A percentile compares a stretch with the other conserved stretches of the same genome.
Conservation (phyloP, 2,888 invertebrate genomes). For the Lasioglossum leucozonium region DNA sequence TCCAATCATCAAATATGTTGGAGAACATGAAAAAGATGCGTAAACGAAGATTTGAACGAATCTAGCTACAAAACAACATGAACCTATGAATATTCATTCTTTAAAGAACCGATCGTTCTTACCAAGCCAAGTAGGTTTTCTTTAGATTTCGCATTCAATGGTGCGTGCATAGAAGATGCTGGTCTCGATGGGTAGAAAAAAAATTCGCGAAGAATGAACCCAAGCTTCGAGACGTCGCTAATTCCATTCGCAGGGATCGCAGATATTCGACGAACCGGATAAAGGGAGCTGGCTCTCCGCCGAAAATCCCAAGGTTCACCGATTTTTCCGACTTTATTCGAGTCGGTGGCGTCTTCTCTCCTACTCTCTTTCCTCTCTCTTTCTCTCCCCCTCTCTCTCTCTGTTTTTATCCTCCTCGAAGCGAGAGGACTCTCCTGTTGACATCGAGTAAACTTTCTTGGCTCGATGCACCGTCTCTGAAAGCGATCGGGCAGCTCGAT, state of each 20-base stretch:
- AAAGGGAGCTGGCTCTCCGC: not conserved
- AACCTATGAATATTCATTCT: no score
- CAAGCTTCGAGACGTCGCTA: not conserved
- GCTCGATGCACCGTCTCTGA: conserved; percentile 59
- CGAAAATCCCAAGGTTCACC: conserved; percentile 23
- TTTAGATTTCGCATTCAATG: not conserved
- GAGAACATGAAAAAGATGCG: no score
- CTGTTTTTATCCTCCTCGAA: not conserved
- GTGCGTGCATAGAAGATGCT: not conserved
- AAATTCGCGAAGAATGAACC: not conserved
- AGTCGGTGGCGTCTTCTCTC: not conserved
- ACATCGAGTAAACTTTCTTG: conserved; percentile 64
- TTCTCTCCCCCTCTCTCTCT: not conserved
- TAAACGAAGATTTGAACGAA: no score
- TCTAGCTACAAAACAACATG: no score
- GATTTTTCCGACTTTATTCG: conserved; percentile 41
- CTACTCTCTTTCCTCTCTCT: not conserved
- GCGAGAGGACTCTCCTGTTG: conserved; percentile 44
- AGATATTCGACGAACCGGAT: not conserved
- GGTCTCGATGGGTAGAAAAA: not conserved
- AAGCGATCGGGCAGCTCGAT: conserved; percentile 54
- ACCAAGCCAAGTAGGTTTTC: not conserved
- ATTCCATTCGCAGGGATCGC: not conserved
- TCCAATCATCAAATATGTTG: no score
- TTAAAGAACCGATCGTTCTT: not conserved